Evolutionary conservation across 2,797 vertebrate species (phyloP).

Genomic region (Peromyscus melanophrys): DNA sequence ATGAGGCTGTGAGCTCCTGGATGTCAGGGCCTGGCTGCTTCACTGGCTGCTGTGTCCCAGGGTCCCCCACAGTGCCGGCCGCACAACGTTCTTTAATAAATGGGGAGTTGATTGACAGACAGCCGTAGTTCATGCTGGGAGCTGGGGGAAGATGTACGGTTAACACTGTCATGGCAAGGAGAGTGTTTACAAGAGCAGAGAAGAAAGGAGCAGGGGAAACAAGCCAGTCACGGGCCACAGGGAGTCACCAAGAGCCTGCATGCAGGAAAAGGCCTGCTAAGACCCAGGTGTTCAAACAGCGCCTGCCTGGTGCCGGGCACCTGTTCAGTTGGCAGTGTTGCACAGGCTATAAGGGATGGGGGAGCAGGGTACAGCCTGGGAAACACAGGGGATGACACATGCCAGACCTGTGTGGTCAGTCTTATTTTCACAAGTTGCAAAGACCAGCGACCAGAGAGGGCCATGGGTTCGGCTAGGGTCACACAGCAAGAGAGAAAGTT

Average conservation of each 20-base stretch:
- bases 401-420: neutral
- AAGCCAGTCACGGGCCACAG: neutral
- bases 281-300: neutral
- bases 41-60: neutral
- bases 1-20: neutral
- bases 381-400: neutral
- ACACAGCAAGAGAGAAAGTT: neutral
- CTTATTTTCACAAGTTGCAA: neutral
- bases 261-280: neutral
- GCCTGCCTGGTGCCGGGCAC: neutral
- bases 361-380: neutral
- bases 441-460: neutral
- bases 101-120: neutral
- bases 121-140: neutral
- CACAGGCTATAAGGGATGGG: neutral
- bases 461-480: neutral
- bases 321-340: neutral
- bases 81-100: neutral
- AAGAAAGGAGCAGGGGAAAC: neutral
- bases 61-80: neutral
- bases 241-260: neutral
- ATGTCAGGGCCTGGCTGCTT: too few species aligned
- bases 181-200: neutral
- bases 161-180: too few species aligned
- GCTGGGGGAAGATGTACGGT: neutral